phyloP scores from a whole-genome alignment of 2,888 invertebrate genomes.

The Listrodromus nycthemerus region DNA sequence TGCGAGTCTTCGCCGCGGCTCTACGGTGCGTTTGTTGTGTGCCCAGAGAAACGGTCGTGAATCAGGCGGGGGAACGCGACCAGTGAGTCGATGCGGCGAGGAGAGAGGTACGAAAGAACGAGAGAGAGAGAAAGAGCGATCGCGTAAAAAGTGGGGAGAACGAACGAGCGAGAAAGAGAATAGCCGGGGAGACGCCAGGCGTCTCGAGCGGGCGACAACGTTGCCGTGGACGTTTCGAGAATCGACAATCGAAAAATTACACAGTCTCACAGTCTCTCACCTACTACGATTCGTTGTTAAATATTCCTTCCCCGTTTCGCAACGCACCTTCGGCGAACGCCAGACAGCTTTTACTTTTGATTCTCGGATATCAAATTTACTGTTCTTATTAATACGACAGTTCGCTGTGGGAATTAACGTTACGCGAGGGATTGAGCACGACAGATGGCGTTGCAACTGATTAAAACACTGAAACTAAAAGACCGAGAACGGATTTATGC shows the following conservation, averaged over 20 bases:
- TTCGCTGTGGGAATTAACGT: not conserved
- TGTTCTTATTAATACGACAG: not conserved
- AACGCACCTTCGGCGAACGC: not conserved
- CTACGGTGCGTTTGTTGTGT: not conserved
- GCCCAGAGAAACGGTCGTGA: not conserved
- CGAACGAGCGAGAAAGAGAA: constrained; percentile 6
- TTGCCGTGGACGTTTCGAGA: constrained; percentile 55
- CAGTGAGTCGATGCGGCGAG: constrained; percentile 23
- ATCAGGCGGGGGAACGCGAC: constrained; percentile 10
- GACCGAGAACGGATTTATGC: too few species aligned
- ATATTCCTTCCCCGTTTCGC: not conserved
- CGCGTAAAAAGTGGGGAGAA: constrained; percentile 14
- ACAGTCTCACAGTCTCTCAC: constrained; percentile 15
- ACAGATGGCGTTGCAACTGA: not conserved
- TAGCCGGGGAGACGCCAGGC: constrained; percentile 43
- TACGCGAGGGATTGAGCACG: not conserved
- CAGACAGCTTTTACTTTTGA: not conserved
- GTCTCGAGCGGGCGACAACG: constrained; percentile 33
- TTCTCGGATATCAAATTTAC: not conserved
- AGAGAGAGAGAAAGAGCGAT: not conserved
- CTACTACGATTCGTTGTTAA: not conserved
- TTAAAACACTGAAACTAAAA: too few species aligned
- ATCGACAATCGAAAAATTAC: constrained; percentile 68
- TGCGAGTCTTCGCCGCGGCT: not conserved
- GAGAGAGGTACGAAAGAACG: not conserved